These are phyloP conservation scores for Smittia sp. DNA, from an alignment of 2,888 invertebrate species.

Conservation along the genomic window DNA sequence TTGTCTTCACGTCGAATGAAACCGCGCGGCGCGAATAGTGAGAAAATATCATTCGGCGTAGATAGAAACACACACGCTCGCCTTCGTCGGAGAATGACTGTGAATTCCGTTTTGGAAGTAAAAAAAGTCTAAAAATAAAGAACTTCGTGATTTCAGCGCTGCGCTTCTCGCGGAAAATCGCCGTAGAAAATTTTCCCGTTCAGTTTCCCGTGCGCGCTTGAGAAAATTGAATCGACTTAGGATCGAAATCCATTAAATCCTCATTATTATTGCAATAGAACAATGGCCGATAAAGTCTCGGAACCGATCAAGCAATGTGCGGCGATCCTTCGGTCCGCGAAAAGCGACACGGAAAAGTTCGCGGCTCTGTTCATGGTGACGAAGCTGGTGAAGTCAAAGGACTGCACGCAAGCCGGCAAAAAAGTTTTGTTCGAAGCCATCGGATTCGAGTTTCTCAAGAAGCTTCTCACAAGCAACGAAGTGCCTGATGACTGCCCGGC, in stretches of 20 bases:
- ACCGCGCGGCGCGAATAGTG: neutral
- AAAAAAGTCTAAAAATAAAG: constrained; percentile 35
- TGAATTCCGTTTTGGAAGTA: constrained; percentile 26
- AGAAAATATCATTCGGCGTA: neutral
- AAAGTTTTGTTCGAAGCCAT: constrained; percentile 84
- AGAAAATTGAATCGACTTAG: neutral
- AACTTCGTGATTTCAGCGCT: constrained; percentile 7
- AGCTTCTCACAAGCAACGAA: constrained; percentile 70
- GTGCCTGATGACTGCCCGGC: constrained; percentile 86
- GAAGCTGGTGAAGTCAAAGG: constrained; percentile 80
- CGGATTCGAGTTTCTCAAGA: constrained; percentile 80
- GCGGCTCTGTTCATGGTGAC: constrained; percentile 90
- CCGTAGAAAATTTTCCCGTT: neutral
- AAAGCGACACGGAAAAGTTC: constrained; percentile 86
- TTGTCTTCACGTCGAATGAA: neutral
- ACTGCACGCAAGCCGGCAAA: constrained; percentile 73
- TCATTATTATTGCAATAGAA: neutral
- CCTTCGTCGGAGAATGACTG: neutral
- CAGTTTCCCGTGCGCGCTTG: constrained; percentile 28
- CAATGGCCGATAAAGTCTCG: constrained; percentile 58
- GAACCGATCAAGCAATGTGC: constrained; percentile 84
- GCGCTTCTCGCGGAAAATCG: neutral
- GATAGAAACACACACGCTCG: neutral
- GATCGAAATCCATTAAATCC: neutral
- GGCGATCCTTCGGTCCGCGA: constrained; percentile 72